Evolutionary conservation across 2,888 invertebrate species (phyloP), one percentile per base, ranked within the genome.

Genomic region (Corbicula japonica): DNA sequence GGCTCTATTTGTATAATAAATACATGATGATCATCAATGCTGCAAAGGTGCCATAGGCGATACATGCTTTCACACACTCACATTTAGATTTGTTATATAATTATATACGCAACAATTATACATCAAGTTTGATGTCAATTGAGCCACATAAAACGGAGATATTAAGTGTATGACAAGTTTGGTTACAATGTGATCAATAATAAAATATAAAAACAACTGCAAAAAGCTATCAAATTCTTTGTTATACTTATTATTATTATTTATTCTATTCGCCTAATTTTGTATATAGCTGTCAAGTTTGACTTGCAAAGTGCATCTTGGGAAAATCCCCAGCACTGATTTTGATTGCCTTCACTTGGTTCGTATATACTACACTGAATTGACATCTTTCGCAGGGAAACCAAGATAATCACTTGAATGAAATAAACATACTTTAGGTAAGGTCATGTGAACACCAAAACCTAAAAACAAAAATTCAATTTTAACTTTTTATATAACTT

Each of bases 141-240:
- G 8, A 41, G 8, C 41, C 15, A 12, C 15, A 12, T 41, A 15
- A 12, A 23, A 21, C 26, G 52, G 28, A 10, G 8, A 23, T 23
- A 28, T 52, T 26, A 52, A 26, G 15, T 21, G 28, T 12, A 26
- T 15, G 30, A 52, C 2, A 8, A 18, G 5, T 15, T 46, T 5
- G 5, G 21, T 46, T 46, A 26, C 30, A 26, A n/a, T 12, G n/a
- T n/a, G n/a, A n/a, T n/a, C n/a, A n/a, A n/a, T n/a, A n/a, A n/a
- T n/a, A n/a, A n/a, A 6, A 56, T 34, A 34, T 32, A 56, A 56
- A 21, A 56, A 34, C 34, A 56, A 21, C 32, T 56, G 34, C 21
- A 56, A 21, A 1, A 10, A 6, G 34, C 30, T 18, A 28, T 52
- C 18, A 23, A n/a, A 8, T 26, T 54, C 34, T 30, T 10, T 34